Evolutionary conservation across 2,888 invertebrate genomes (phyloP), one percentile per base, ranked within the genome.

Genomic region (Prenolepis imparis): DNA sequence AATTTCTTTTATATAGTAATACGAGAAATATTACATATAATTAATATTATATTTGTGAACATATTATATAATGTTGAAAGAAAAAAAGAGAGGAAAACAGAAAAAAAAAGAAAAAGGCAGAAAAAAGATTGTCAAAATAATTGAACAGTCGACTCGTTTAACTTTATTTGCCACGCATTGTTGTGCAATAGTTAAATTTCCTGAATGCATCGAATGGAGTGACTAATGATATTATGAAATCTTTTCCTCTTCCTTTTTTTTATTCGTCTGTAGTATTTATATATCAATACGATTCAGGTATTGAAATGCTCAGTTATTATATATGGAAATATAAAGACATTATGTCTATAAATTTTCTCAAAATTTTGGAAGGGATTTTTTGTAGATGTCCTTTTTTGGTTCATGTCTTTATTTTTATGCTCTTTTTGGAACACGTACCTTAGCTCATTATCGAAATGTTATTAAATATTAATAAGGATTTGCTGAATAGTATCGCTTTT

Each of bases 181-280:
- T 77, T 77, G 39, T 67, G 41, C 24, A 77, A 77, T 67, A 55
- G 67, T 67, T 67, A 67, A 67, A 77, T 77, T 77, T 77, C 55
- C 67, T 66, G 64, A 44, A 48, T 9, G 12, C 44, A 2, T 36
- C 36, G 2, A 55, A 24, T 39, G 9, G 39, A 77, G 18, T 21
- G 21, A 15, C 12, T 77, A 28, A 9, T 41, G 52, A 28, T 41
- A 28, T 67, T 39, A 68, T 32, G 39, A 3, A 44, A 3, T 1
- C n/a, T 18, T 24, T 3, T 36, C 12, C n/a, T 21, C 21, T 32
- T 73, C 28, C 61, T 39, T 11, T 12, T 68, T 24, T 24, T 28
- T 18, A 0, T 52, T 57, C 3, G 5, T 61, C 8, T 6, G 2
- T 5, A 11, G 21, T 18, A 6, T 52, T 75, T 24, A 28, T 28